Evolutionary conservation across 2,888 invertebrate species (phyloP), one percentile per base, ranked within the genome.

Genomic region (Drosophila engyochracea): DNA sequence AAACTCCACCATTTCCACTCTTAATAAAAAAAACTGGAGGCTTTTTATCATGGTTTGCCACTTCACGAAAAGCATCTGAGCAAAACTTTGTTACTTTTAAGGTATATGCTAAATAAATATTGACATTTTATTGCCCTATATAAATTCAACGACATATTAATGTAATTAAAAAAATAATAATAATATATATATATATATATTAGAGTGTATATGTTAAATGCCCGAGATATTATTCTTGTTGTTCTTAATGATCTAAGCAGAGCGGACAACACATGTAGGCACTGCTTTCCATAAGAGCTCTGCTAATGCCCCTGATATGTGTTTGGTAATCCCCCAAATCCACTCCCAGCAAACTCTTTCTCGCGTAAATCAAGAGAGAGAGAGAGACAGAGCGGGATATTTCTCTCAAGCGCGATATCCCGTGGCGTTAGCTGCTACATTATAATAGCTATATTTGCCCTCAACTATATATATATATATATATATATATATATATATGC

Each of bases 271-370:
- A 70, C 47, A 41, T 63, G 54, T 49, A 14, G 52, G 52, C 58
- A 37, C n/a, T 33, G 25, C 54, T 35, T 41, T 4, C 33, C 28
- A 51, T 16, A 35, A 33, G 49, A 59, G 54, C 49, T 59, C 39
- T 35, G 22, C 10, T 47, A 22, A 58, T 61, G 54, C 55, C 31
- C 14, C 35, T 16, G 68, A 44, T 52, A 57, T 58, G 33, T 14
- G 44, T 16, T 74, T 30, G 41, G 12, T 68, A 68, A 60, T 74
- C 51, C 51, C 37, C 3, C 28, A 16, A 31, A 41, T 47, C 16
- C 33, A 64, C 47, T 61, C 31, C 47, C 41, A 22, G 31, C 22
- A 35, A 72, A 76, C 61, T 65, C 73, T 77, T 61, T 67, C 55
- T 60, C 37, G 59, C 52, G 30, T 55, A 28, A 25, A n/a, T 47